A percentile compares a stretch with the other conserved stretches of the same genome.
Evolutionary conservation across 2,888 invertebrate genomes (phyloP).

Genomic region (Eupithecia subumbrata): DNA sequence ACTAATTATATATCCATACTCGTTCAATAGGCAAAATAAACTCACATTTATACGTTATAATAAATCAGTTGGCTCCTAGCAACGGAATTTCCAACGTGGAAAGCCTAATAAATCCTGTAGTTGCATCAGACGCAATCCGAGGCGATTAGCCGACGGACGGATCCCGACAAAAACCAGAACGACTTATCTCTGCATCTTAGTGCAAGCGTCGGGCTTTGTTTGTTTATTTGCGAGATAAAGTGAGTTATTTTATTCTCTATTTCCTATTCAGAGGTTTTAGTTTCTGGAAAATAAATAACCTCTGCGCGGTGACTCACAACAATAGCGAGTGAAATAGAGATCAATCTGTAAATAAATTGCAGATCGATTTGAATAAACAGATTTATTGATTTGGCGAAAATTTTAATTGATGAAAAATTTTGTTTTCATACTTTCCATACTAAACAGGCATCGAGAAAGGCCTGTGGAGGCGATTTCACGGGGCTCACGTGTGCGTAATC

Average conservation of each 20-base stretch:
- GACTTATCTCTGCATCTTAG: conserved; percentile 47
- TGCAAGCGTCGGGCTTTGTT: conserved; percentile 15
- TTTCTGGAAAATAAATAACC: background rate
- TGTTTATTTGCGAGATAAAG: conserved; percentile 17
- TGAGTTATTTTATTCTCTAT: background rate
- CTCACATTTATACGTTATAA: background rate
- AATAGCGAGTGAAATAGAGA: no score
- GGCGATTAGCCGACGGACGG: conserved; percentile 21
- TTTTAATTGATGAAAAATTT: no score
- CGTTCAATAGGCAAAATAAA: background rate
- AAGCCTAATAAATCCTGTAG: conserved; percentile 20
- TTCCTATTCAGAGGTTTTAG: background rate
- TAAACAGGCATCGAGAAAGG: background rate
- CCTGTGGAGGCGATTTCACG: background rate
- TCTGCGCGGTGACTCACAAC: background rate
- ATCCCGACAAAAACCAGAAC: conserved; percentile 52
- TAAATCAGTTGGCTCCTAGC: background rate
- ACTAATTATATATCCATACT: background rate
- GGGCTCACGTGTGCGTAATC: background rate
- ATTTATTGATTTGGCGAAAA: no score
- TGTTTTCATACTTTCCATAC: no score
- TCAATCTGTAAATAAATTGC: no score
- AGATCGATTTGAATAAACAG: no score
- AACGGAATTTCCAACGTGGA: background rate
- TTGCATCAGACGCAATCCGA: conserved; percentile 29